Conservation (phyloP, 2,888 invertebrate genomes). For the Acanthococcus lagerstroemiae region DNA sequence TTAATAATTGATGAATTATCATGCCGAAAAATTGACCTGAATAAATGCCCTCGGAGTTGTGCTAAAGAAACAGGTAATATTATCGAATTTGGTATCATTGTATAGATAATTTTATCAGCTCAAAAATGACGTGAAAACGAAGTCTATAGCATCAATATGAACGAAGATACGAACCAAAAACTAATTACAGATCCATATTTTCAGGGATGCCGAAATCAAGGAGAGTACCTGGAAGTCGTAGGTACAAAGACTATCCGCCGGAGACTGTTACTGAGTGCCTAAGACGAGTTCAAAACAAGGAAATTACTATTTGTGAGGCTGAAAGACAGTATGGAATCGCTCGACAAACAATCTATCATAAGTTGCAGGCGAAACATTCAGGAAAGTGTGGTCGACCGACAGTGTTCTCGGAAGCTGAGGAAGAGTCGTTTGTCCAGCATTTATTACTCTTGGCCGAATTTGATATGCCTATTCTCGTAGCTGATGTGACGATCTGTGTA, state of each 20-base stretch:
- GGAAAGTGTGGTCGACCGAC: not conserved
- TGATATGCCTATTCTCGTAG: not conserved
- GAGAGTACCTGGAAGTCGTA: not conserved
- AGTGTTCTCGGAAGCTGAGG: not conserved
- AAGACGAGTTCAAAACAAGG: not conserved
- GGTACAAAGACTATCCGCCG: not conserved
- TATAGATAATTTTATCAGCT: not conserved
- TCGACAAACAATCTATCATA: not conserved
- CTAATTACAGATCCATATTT: not conserved
- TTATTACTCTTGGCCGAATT: not conserved
- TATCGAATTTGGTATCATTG: not conserved
- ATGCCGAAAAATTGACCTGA: not conserved
- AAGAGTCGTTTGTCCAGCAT: not conserved
- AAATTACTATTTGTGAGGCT: not conserved
- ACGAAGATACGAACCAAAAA: not conserved
- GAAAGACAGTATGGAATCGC: not conserved
- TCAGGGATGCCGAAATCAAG: not conserved
- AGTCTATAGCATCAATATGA: not conserved
- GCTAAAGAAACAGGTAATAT: not conserved
- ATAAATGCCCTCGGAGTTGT: not conserved
- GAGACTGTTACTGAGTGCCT: not conserved
- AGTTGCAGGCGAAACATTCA: not conserved
- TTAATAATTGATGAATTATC: no score
- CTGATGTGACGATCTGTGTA: not conserved
- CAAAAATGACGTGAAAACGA: not conserved